Evolutionary conservation across 1,140 invertebrate genomes (phyloP).

Genomic region (Nasonia giraulti): DNA sequence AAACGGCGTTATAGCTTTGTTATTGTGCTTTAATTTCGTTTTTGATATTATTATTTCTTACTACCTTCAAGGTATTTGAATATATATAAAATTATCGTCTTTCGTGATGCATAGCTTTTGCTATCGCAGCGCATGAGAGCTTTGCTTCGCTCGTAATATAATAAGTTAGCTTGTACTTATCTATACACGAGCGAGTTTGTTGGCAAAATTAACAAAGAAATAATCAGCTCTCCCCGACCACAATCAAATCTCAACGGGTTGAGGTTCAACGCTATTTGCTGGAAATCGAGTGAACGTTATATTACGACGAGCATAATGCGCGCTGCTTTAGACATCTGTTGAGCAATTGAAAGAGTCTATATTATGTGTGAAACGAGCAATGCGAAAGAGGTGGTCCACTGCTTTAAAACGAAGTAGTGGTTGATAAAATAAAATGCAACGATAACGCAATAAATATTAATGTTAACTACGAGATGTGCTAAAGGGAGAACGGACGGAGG

Average conservation of each 20-base stretch:
- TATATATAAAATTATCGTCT: no score
- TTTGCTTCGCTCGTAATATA: no score
- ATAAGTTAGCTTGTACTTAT: no score
- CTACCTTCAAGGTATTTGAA: not conserved
- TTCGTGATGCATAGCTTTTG: no score
- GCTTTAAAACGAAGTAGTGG: constrained; percentile 53
- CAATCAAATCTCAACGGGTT: no score
- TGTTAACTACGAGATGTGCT: not conserved
- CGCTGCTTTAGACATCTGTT: no score
- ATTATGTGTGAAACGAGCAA: not conserved
- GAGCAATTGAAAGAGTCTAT: no score
- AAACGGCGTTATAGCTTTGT: not conserved
- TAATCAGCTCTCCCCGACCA: no score
- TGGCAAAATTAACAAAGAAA: not conserved
- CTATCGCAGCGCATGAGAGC: no score
- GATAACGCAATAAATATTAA: not conserved
- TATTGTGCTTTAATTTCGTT: not conserved
- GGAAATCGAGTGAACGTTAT: no score
- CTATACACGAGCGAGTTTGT: not conserved
- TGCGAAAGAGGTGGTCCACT: constrained; percentile 63
- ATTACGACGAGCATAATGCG: no score
- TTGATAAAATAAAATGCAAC: not conserved
- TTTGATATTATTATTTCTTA: not conserved
- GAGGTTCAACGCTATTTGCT: no score
- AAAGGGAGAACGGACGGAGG: not conserved